These are phyloP conservation scores for Ormyrus labotus DNA, from an alignment of 2,888 invertebrate species.

Conservation along the genomic window DNA sequence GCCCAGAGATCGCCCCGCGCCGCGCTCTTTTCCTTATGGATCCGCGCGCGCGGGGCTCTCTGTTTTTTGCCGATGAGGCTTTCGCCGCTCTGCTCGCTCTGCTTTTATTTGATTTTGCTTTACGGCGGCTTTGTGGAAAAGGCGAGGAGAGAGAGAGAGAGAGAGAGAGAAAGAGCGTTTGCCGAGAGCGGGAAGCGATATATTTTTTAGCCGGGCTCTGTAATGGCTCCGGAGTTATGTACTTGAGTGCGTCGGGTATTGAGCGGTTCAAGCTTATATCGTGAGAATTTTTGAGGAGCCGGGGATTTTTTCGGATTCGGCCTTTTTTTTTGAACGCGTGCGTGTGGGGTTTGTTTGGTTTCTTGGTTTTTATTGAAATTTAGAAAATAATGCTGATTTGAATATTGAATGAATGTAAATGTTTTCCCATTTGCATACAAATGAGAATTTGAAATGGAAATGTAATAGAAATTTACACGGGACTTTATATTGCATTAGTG, in stretches of 20 bases:
- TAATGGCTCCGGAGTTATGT: too few species aligned
- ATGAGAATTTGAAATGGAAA: conserved; percentile 15
- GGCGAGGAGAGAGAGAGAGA: too few species aligned
- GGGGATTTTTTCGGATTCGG: neutral
- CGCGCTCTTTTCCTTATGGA: neutral
- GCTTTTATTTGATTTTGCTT: conserved; percentile 11
- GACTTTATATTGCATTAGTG: neutral
- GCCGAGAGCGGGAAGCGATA: too few species aligned
- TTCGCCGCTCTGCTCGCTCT: neutral
- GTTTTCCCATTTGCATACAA: conserved; percentile 14
- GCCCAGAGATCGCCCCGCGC: neutral
- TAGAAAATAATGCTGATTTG: too few species aligned
- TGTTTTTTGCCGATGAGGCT: neutral
- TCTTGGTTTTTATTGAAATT: too few species aligned
- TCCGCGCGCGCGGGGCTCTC: neutral
- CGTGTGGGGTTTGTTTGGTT: too few species aligned
- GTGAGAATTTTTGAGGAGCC: neutral
- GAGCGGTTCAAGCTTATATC: neutral
- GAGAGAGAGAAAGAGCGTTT: too few species aligned
- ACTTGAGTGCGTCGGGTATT: too few species aligned
- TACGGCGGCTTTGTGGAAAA: neutral
- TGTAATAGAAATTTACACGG: neutral
- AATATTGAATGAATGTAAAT: neutral
- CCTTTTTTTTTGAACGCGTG: neutral
- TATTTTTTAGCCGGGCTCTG: too few species aligned